These are phyloP conservation scores for Grammomys dolichurus DNA, from an alignment of 2,113 vertebrate species.

Conservation along the genomic window DNA sequence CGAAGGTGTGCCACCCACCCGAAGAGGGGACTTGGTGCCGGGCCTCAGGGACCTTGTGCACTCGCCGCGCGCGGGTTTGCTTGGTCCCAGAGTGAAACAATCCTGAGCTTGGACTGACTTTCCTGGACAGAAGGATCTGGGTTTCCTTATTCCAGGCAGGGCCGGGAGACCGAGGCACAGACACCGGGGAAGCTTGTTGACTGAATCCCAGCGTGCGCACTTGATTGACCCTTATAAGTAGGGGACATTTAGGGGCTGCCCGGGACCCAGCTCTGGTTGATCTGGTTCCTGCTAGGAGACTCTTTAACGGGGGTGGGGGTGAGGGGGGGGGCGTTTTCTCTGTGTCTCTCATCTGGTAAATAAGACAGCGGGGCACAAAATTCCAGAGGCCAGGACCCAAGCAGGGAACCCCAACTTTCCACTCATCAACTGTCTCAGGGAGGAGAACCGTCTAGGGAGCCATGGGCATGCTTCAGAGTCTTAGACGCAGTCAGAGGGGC, in stretches of 20 bases:
- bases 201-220: not conserved
- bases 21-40: not conserved
- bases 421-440: not conserved
- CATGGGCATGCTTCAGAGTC: not conserved
- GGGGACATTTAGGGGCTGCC: rapidly evolving
- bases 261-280: too few relatives aligned
- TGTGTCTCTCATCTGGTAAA: not conserved
- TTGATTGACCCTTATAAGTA: not conserved
- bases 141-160: not conserved
- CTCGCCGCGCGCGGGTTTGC: rapidly evolving
- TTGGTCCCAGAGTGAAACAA: not conserved
- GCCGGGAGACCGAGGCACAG: not conserved
- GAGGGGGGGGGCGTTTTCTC: not conserved
- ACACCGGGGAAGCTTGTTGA: not conserved
- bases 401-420: not conserved
- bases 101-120: not conserved
- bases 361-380: not conserved
- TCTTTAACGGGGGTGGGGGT: not conserved
- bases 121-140: not conserved
- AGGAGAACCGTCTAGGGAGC: not conserved
- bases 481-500: not conserved
- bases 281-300: too few relatives aligned
- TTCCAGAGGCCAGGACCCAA: not conserved
- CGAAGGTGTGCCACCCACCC: not conserved
- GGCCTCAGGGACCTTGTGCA: not conserved